phyloP scores from a whole-genome alignment of 1,140 invertebrate species.

The Catajapyx aquilonaris region DNA sequence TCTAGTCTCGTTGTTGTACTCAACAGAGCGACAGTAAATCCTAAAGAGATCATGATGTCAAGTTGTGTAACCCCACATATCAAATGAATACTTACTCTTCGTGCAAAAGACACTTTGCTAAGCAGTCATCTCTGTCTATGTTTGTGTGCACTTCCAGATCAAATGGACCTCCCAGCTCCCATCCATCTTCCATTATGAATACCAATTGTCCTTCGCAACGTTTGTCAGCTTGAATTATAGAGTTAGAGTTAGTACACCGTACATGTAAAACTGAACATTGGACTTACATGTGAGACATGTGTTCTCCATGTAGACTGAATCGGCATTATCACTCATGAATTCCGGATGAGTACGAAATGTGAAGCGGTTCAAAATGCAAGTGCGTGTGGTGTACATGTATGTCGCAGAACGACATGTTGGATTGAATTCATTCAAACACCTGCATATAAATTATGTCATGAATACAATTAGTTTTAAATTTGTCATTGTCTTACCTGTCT shows the following conservation, averaged over 20 bases:
- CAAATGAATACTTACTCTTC: constrained; percentile 37
- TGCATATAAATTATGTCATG: too few relatives aligned
- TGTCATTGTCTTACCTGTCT: constrained; percentile 32
- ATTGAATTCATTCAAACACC: constrained; percentile 68
- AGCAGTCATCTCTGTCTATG: constrained; percentile 63
- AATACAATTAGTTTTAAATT: background rate
- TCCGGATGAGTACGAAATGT: constrained; percentile 66
- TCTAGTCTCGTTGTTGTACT: constrained; percentile 64
- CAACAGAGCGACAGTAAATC: constrained; percentile 72
- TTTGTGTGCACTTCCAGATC: constrained; percentile 69
- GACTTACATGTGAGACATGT: constrained; percentile 62
- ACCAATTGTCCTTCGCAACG: constrained; percentile 64
- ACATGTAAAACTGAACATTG: constrained; percentile 3
- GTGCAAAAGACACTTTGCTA: constrained; percentile 49
- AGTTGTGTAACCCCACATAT: background rate
- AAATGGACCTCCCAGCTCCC: constrained; percentile 62
- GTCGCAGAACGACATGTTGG: constrained; percentile 71
- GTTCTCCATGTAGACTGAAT: constrained; percentile 76
- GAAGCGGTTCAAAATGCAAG: constrained; percentile 55
- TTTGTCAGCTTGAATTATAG: constrained; percentile 38
- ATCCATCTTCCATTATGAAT: constrained; percentile 73
- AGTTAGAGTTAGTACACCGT: background rate
- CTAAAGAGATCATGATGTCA: constrained; percentile 18
- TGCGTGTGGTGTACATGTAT: constrained; percentile 48
- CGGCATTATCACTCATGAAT: constrained; percentile 57